Percentiles rank a stretch among this genome's conserved stretches.
These are phyloP conservation scores for Brenthis ino DNA, from an alignment of 2,888 invertebrate species.

Conservation along the genomic window DNA sequence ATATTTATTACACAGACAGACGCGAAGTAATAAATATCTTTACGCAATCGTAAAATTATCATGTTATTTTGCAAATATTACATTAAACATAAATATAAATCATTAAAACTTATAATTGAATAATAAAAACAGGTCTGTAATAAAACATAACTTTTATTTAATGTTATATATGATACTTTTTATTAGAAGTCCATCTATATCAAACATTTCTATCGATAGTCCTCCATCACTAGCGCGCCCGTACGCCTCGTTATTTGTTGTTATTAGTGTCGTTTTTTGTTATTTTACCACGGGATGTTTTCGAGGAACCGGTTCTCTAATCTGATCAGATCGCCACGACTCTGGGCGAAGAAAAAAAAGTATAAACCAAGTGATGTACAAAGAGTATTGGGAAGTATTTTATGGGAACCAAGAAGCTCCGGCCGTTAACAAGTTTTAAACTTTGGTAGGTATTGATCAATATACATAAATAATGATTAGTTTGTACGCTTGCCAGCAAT, in stretches of 20 bases:
- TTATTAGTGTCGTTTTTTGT: slow-evolving; percentile 76
- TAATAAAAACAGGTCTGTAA: too few species aligned
- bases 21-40: too few species aligned
- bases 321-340: slow-evolving; percentile 78
- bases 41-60: too few species aligned
- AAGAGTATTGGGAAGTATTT: slow-evolving; percentile 40
- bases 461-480: not conserved
- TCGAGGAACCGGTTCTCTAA: slow-evolving; percentile 77
- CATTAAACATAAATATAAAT: too few species aligned
- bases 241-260: slow-evolving; percentile 80
- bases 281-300: slow-evolving; percentile 68
- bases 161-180: too few species aligned
- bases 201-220: slow-evolving; percentile 49
- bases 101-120: too few species aligned
- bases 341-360: slow-evolving; percentile 48
- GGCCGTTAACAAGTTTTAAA: slow-evolving; percentile 29
- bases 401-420: slow-evolving; percentile 35
- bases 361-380: slow-evolving; percentile 47
- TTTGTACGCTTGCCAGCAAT: not conserved
- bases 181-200: slow-evolving; percentile 26
- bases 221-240: slow-evolving; percentile 53
- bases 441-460: slow-evolving; percentile 11
- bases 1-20: too few species aligned
- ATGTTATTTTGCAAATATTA: too few species aligned
- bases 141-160: too few species aligned